phyloP scores from a whole-genome alignment of 2,113 vertebrate genomes.

The Notechis scutatus region DNA sequence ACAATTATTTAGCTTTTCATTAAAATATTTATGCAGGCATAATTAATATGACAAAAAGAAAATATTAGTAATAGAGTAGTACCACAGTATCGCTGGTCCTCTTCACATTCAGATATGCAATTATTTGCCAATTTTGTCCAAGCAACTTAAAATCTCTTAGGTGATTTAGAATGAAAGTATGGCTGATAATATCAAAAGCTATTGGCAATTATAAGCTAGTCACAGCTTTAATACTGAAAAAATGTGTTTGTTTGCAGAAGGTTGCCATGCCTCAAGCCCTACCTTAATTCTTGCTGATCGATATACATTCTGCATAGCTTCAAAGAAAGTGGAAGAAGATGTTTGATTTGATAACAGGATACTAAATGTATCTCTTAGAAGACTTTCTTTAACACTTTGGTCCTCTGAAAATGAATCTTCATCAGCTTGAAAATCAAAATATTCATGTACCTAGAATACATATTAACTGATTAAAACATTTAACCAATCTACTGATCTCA shows the following conservation, averaged over 20 bases:
- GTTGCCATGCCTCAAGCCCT: not conserved
- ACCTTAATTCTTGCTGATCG: constrained; percentile 58
- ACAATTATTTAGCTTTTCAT: not conserved
- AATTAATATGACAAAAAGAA: not conserved
- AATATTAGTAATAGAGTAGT: not conserved
- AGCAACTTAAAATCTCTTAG: not conserved
- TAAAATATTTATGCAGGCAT: not conserved
- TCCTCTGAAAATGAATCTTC: constrained; percentile 67
- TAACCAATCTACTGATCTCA: not conserved
- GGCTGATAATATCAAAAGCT: not conserved
- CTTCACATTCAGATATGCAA: not conserved
- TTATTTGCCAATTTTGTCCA: not conserved
- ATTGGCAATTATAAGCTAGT: not conserved
- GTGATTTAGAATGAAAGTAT: not conserved
- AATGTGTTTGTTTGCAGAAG: not conserved
- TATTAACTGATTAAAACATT: not conserved
- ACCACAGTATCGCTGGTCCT: not conserved
- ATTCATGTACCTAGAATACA: constrained; percentile 77
- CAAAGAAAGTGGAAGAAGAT: constrained; percentile 47
- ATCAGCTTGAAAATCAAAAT: constrained; percentile 73
- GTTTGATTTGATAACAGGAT: constrained; percentile 76
- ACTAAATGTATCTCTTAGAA: constrained; percentile 83
- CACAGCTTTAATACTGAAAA: not conserved
- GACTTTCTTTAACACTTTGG: constrained; percentile 78
- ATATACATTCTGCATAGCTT: constrained; percentile 53